Conservation (phyloP, 1,140 invertebrate species). For the Zaprionus nigranus region DNA sequence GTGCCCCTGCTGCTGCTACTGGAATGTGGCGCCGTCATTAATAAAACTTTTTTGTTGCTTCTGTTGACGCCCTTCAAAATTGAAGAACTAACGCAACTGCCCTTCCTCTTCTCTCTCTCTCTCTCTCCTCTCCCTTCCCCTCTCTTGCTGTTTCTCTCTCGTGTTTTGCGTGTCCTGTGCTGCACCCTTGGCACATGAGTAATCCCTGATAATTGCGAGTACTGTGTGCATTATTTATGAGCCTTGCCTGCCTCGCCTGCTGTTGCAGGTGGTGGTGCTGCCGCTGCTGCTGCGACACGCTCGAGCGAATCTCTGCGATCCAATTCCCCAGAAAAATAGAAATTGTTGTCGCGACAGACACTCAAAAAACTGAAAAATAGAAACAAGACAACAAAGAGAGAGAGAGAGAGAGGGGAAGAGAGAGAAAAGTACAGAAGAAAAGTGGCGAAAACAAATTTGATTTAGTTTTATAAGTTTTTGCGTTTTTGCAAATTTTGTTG, state of each 20-base stretch:
- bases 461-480: conserved; percentile 44
- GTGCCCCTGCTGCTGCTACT: background rate
- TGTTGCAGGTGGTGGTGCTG: conserved; percentile 58
- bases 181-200: conserved; percentile 54
- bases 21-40: conserved; percentile 64
- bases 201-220: conserved; percentile 52
- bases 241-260: background rate
- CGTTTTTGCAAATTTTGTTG: conserved; percentile 45
- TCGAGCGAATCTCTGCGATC: conserved; percentile 1
- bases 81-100: background rate
- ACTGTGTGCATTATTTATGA: conserved; percentile 70
- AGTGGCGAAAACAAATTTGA: conserved; percentile 46
- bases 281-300: too few species aligned
- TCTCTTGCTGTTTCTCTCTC: background rate
- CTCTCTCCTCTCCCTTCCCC: background rate
- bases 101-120: background rate
- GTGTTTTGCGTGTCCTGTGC: conserved; percentile 8
- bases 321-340: conserved; percentile 24
- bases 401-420: background rate
- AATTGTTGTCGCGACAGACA: conserved; percentile 43
- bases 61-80: conserved; percentile 60
- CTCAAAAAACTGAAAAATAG: conserved; percentile 10
- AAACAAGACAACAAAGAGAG: background rate
- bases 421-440: conserved; percentile 1
- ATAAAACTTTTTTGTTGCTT: conserved; percentile 70